Evolutionary conservation across 1,140 invertebrate species (phyloP), one percentile per base, ranked within the genome.

Genomic region (Mya arenaria): DNA sequence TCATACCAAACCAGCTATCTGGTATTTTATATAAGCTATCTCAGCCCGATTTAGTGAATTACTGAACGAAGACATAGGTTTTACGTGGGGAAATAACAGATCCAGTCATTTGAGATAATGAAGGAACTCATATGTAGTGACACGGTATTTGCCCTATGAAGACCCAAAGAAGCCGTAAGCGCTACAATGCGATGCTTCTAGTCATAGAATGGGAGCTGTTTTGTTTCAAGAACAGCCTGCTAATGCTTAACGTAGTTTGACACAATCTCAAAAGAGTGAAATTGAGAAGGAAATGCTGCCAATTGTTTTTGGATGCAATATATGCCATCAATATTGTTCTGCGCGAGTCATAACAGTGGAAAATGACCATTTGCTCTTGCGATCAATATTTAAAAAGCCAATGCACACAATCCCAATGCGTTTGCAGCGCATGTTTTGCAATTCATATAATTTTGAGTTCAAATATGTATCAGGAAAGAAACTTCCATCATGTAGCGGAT

Each of bases 361-460:
- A 34, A 83, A 25, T 23, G 74, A 83, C 32, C 82, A 78, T 55
- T 37, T 66, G 32, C 55, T 73, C 6, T 71, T 78, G 36, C 34
- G 55, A 15, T 36, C 52, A 4, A 81, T 86, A 37, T 56, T 84
- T 52, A 30, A 55, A 23, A 86, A 85, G 52, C 55, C 72, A 3
- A 34, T 83, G 23, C 34, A 66, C 19, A 75, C 25, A 23, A 41
- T 58, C 30, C 77, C 78, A 25, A 28, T 52, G 4, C 17, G 83
- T 37, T 60, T 86, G 69, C 82, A 86, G 58, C 17, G 83, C 1
- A 56, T 84, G 34, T 56, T 74, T 17, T 52, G 74, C 30, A 58
- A 75, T 13, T 23, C 23, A 19, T 82, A 82, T 39, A 44, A 93
- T 80, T 87, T 94, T 28, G 80, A 88, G 52, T 78, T 94, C 4